Percentiles rank a stretch among this genome's conserved stretches.
Conservation (phyloP, 2,113 vertebrate species). For the Urocolius indicus region DNA sequence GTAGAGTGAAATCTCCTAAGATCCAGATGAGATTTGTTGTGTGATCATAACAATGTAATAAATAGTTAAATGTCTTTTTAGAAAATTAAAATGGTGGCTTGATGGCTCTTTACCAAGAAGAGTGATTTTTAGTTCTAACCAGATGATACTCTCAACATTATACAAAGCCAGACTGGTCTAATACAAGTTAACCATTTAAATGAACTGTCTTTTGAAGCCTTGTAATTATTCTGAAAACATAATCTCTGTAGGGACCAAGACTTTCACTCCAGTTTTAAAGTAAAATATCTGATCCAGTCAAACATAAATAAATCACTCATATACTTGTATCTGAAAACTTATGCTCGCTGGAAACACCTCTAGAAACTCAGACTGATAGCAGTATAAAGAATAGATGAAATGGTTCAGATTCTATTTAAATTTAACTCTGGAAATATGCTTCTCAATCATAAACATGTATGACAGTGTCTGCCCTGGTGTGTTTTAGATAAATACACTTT, state of each 20-base stretch:
- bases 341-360: not conserved
- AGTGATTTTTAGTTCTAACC: not conserved
- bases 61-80: not conserved
- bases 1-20: not conserved
- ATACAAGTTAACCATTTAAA: constrained; percentile 9
- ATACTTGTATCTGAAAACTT: not conserved
- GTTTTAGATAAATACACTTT: not conserved
- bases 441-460: not conserved
- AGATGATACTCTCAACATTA: not conserved
- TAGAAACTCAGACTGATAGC: not conserved
- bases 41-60: not conserved
- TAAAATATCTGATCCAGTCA: not conserved
- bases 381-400: not conserved
- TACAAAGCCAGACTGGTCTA: not conserved
- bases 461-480: not conserved
- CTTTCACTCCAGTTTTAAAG: not conserved
- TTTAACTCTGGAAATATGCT: not conserved
- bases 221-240: not conserved
- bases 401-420: not conserved
- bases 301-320: not conserved
- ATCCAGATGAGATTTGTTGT: not conserved
- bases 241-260: not conserved
- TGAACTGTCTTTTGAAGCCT: not conserved
- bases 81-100: not conserved
- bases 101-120: not conserved